phyloP scores from a whole-genome alignment of 1,140 invertebrate species.

The Diuraphis noxia region DNA sequence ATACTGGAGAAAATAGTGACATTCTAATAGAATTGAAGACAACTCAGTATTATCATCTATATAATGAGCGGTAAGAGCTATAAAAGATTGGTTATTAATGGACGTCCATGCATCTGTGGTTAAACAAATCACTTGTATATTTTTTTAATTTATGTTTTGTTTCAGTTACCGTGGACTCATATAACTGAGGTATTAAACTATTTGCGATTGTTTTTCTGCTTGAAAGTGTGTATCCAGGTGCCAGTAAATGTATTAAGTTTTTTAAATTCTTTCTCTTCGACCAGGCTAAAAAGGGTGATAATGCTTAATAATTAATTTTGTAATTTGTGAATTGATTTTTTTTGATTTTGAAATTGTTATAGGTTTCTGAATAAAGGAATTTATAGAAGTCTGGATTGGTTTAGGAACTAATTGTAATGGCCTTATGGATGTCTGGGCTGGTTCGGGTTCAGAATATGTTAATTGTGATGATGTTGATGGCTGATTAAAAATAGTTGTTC shows the following conservation, averaged over 20 bases:
- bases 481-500: neutral
- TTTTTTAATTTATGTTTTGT: neutral
- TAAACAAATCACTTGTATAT: no score
- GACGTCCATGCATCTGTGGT: no score
- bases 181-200: neutral
- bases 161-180: neutral
- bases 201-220: neutral
- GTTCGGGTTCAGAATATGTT: no score
- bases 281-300: neutral
- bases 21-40: no score
- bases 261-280: neutral
- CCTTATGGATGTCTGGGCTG: neutral
- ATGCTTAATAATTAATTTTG: neutral
- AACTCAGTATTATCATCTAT: no score
- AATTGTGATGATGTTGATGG: neutral
- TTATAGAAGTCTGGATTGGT: neutral
- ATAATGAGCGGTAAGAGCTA: no score
- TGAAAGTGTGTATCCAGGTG: neutral
- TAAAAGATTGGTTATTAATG: neutral
- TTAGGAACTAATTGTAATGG: neutral
- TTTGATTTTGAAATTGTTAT: neutral
- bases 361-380: neutral
- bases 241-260: neutral
- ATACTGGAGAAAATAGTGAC: neutral
- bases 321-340: neutral